Evolutionary conservation across 1,140 invertebrate species (phyloP), one percentile per base, ranked within the genome.

Genomic region (Stratiolaelaps scimitus): DNA sequence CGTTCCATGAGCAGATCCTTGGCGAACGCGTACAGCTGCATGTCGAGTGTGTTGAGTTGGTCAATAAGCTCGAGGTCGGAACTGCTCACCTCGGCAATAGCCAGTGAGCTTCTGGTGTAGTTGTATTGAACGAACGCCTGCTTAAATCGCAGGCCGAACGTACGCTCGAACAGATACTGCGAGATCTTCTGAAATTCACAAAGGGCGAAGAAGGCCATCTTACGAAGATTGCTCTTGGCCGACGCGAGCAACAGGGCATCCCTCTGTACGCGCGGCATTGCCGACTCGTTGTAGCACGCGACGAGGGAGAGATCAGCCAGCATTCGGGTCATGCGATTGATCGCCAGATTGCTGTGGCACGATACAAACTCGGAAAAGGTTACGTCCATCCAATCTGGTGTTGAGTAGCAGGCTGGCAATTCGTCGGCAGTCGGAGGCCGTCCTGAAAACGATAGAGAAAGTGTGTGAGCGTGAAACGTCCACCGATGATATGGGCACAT

Each of bases 261-360:
- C 56, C 87, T 78, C 40, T 79, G 75, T 47, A 78, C 75, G 15
- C 72, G 60, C 30, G 79, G 71, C 82, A 88, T 86, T 46, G 85
- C 82, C 20, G 83, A 84, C 43, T 81, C 84, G 76, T 94, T 92
- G 78, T 98, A 98, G 77, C 95, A 98, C 65, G 92, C 90, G 20
- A 98, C 85, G 48, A 95, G 80, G 65, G 87, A 87, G 68, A 98
- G 78, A 80, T 96, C 90, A 43, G 93, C 89, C 68, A 98, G 76
- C 95, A 99, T 99, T 71, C 95, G 80, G 0, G 94, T 97, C 78
- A 98, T 93, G 67, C 94, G 81, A 78, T 99, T 98, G 71, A 84
- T 84, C 15, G 92, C 95, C 71, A 98, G 78, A 82, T 98, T 98
- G 72, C 86, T 84, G 7, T 84, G 83, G 76, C 95, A 98, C 26